These are phyloP conservation scores for Oreochromis aureus DNA, from an alignment of 2,113 vertebrate genomes.

Conservation along the genomic window DNA sequence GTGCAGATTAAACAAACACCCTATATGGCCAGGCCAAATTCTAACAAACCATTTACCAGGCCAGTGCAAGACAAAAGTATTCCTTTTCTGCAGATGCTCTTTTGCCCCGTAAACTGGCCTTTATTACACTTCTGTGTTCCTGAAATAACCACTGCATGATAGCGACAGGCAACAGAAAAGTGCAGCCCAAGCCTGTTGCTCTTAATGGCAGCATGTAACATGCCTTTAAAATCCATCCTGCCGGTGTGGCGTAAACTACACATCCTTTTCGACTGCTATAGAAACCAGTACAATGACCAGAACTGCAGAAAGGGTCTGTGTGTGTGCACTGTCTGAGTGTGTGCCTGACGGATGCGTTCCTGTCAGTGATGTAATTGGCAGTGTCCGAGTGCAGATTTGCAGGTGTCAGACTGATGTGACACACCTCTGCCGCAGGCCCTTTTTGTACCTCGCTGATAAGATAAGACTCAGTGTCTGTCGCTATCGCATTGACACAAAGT, in stretches of 20 bases:
- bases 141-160: neutral
- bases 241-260: neutral
- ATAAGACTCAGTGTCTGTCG: slow-evolving; percentile 17
- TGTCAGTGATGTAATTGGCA: neutral
- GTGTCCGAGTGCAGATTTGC: neutral
- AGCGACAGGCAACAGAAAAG: neutral
- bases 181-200: neutral
- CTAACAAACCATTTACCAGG: neutral
- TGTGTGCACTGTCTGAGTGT: neutral
- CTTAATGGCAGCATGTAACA: neutral
- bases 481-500: neutral
- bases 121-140: neutral
- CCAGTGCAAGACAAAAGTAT: neutral
- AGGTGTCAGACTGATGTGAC: slow-evolving; percentile 18
- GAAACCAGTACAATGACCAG: neutral
- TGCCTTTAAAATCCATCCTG: neutral
- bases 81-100: neutral
- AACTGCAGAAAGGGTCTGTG: neutral
- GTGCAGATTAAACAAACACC: neutral
- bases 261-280: neutral
- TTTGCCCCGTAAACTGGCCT: neutral
- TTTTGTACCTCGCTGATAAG: slow-evolving; percentile 27
- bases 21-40: neutral
- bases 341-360: neutral
- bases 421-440: slow-evolving; percentile 2